Percentiles rank a stretch among this genome's conserved stretches.
Conservation (phyloP, 2,797 vertebrate genomes). For the Siniperca scherzeri region DNA sequence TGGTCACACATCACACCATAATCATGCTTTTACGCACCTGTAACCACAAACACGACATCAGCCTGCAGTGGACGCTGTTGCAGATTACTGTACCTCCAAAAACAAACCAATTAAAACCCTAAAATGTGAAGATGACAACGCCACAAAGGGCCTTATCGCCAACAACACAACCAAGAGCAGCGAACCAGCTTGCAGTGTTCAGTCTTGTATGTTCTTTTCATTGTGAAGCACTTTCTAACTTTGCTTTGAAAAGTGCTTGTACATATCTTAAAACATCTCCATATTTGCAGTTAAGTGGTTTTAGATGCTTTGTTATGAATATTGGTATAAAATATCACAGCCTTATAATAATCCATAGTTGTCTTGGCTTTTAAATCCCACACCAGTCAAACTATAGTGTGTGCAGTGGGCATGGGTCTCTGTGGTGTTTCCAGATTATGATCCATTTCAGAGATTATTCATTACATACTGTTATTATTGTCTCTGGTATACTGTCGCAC, state of each 20-base stretch:
- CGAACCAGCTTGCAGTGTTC: too few species aligned
- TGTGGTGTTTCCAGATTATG: conserved; percentile 17
- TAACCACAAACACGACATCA: too few species aligned
- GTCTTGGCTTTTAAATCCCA: not conserved
- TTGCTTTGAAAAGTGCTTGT: not conserved
- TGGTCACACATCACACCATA: too few species aligned
- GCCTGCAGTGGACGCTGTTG: too few species aligned
- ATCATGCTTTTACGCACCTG: too few species aligned
- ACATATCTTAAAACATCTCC: not conserved
- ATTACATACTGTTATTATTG: conserved; percentile 47
- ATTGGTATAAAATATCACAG: not conserved
- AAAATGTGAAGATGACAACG: too few species aligned
- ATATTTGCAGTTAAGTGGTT: not conserved
- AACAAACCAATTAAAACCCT: too few species aligned
- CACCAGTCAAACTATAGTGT: not conserved
- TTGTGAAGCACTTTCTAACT: not conserved
- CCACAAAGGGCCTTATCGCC: too few species aligned
- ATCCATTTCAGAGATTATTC: conserved; percentile 44
- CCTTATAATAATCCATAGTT: not conserved
- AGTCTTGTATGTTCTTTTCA: not conserved
- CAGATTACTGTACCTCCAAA: too few species aligned
- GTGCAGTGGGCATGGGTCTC: not conserved
- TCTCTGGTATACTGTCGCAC: not conserved
- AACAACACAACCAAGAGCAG: too few species aligned
- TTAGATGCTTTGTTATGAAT: not conserved